Evolutionary conservation across 1,140 invertebrate genomes (phyloP).

Genomic region (Probaryconus sp.): DNA sequence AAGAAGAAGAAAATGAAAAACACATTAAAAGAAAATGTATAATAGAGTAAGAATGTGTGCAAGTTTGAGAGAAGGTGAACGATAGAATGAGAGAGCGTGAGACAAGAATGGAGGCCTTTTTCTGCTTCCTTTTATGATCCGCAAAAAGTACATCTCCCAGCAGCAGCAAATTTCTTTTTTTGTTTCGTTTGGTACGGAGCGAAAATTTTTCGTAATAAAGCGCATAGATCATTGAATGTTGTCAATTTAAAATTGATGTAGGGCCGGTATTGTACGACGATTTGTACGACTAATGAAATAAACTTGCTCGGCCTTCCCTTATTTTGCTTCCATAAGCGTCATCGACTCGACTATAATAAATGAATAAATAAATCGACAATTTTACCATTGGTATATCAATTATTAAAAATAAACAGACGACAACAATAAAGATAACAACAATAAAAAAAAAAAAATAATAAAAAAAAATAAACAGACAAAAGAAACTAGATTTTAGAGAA

Average conservation of each 20-base stretch:
- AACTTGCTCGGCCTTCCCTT: constrained; percentile 52
- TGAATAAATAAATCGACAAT: constrained; percentile 47
- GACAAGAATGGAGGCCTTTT: constrained; percentile 53
- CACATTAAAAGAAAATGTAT: constrained; percentile 3
- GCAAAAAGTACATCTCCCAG: constrained; percentile 49
- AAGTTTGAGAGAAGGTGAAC: no score
- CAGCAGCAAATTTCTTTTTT: no score
- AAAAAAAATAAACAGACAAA: constrained; percentile 2
- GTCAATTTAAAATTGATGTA: constrained; percentile 59
- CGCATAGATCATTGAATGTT: constrained; percentile 61
- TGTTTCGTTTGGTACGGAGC: constrained; percentile 48
- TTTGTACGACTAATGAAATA: no score
- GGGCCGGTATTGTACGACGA: no score
- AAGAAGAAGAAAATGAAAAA: no score
- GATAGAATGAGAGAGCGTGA: constrained; percentile 4
- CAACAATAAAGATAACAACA: constrained; percentile 28
- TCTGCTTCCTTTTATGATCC: constrained; percentile 58
- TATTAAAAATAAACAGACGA: constrained; percentile 3
- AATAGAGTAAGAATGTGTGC: no score
- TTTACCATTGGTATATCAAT: constrained; percentile 46
- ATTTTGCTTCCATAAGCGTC: constrained; percentile 60
- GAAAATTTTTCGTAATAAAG: constrained; percentile 54
- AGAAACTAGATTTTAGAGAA: constrained; percentile 58
- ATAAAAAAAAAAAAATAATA: constrained; percentile 20
- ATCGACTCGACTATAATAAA: constrained; percentile 56